Evolutionary conservation across 1,140 invertebrate genomes (phyloP).

Genomic region (Philopotamus ludificatus): DNA sequence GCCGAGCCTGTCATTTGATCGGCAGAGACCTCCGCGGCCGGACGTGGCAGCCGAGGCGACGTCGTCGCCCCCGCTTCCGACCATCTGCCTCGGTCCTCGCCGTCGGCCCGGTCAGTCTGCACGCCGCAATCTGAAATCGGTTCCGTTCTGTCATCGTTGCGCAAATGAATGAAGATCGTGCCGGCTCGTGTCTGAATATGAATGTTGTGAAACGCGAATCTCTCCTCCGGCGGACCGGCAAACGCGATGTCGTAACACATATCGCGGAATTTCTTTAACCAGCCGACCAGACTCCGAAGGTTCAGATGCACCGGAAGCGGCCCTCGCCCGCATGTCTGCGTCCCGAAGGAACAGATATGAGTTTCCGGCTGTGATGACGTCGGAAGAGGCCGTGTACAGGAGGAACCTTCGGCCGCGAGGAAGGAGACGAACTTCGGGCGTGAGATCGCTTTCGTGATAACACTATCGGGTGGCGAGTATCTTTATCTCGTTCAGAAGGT

Average conservation of each 20-base stretch:
- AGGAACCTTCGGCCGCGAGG: conserved; percentile 37
- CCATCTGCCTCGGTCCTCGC: neutral
- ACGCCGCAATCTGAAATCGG: too few relatives aligned
- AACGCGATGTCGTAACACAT: neutral
- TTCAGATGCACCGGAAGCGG: too few relatives aligned
- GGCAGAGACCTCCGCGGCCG: neutral
- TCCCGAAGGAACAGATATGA: conserved; percentile 11
- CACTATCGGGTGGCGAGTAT: neutral
- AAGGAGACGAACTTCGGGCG: conserved; percentile 29
- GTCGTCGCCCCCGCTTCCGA: neutral
- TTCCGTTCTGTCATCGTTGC: too few relatives aligned
- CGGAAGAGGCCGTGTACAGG: conserved; percentile 11
- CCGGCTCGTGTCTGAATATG: too few relatives aligned
- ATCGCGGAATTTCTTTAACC: too few relatives aligned
- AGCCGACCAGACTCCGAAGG: too few relatives aligned
- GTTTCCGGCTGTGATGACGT: conserved; percentile 32
- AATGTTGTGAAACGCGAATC: too few relatives aligned
- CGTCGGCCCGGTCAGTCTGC: too few relatives aligned
- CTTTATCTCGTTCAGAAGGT: neutral
- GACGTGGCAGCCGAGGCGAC: neutral
- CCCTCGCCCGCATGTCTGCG: neutral
- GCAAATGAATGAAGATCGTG: too few relatives aligned
- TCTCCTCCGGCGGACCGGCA: too few relatives aligned
- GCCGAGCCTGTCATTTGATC: conserved; percentile 9
- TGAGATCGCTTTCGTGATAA: neutral